Evolutionary conservation across 2,888 invertebrate species (phyloP), one percentile per base, ranked within the genome.

Genomic region (Mongoloraphidia duomilia): DNA sequence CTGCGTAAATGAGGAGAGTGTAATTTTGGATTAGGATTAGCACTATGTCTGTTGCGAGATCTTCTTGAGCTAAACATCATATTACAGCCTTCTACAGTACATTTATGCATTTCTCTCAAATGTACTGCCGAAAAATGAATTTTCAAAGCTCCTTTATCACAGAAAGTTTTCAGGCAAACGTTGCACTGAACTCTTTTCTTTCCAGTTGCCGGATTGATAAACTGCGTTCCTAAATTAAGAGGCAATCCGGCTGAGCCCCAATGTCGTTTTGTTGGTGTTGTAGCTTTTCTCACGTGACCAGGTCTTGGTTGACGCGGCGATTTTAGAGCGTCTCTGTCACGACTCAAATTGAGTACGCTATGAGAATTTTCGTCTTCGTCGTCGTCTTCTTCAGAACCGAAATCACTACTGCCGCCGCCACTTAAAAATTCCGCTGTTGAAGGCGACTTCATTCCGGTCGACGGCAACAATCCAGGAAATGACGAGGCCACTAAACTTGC

Each of bases 81-180:
- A 65, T 91, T 95, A 70, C 97, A 97, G 0, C 96, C 96, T 64
- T 92, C 92, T 1, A 98, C 95, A 0, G 97, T 96, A 65, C 98
- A 98, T 69, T 93, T 93, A 69, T 99, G 98, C 97, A 98, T 98
- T 73, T 99, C 98, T 39, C 96, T 81, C 52, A 97, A 71, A 65
- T 98, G 98, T 9, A 99, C 98, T 0, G 98, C 98, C 46, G 95
- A 95, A 65, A 96, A 97, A 67, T 98, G 98, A 8, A 98, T 99
- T 71, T 98, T 98, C 26, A 98, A 75, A 1, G 98, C 98, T 53
- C 97, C 98, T 72, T 98, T 98, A 74, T 98, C 98, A 75, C 98
- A 98, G 72, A 98, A 98, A 12, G 97, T 97, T 72, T 98, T 98
- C 53, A 95, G 73, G 65, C 98, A 98, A 40, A 95, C 94, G 61